A percentile compares a stretch with the other conserved stretches of the same genome.
These are phyloP conservation scores for Geotrupes spiniger DNA, from an alignment of 2,888 invertebrate genomes.

Conservation along the genomic window DNA sequence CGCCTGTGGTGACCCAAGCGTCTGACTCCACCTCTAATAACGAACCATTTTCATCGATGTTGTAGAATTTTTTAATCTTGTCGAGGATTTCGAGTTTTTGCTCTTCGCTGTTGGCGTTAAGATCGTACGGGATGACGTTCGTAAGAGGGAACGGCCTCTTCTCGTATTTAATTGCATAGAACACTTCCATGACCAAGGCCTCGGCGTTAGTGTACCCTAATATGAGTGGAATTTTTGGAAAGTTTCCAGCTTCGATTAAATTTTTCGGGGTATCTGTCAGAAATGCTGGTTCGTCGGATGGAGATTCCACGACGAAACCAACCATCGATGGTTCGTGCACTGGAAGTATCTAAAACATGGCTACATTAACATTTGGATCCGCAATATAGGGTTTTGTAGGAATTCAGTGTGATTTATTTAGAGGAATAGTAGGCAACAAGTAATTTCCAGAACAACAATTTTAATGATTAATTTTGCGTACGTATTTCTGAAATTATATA, in stretches of 20 bases:
- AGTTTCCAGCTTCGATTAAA: constrained; percentile 9
- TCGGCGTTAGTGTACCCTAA: constrained; percentile 13
- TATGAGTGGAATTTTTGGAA: constrained; percentile 15
- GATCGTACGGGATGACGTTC: background rate
- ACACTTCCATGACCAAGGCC: constrained; percentile 3
- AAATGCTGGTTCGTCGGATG: constrained; percentile 7
- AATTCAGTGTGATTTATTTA: too few species aligned
- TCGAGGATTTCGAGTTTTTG: constrained; percentile 4
- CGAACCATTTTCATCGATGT: too few species aligned
- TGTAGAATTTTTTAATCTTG: constrained; percentile 9
- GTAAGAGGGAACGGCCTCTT: background rate
- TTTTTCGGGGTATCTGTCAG: constrained; percentile 4
- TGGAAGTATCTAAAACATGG: too few species aligned
- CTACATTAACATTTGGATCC: too few species aligned
- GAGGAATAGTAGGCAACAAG: too few species aligned
- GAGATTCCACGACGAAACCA: constrained; percentile 12
- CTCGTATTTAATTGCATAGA: background rate
- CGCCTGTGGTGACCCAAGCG: constrained; percentile 4
- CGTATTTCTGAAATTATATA: too few species aligned
- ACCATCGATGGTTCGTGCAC: background rate
- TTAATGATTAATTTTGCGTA: too few species aligned
- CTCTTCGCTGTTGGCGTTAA: constrained; percentile 7
- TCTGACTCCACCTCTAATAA: background rate
- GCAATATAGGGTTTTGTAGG: too few species aligned
- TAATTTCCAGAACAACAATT: too few species aligned